phyloP scores from a whole-genome alignment of 1,140 invertebrate species.

The Drosophila persimilis region DNA sequence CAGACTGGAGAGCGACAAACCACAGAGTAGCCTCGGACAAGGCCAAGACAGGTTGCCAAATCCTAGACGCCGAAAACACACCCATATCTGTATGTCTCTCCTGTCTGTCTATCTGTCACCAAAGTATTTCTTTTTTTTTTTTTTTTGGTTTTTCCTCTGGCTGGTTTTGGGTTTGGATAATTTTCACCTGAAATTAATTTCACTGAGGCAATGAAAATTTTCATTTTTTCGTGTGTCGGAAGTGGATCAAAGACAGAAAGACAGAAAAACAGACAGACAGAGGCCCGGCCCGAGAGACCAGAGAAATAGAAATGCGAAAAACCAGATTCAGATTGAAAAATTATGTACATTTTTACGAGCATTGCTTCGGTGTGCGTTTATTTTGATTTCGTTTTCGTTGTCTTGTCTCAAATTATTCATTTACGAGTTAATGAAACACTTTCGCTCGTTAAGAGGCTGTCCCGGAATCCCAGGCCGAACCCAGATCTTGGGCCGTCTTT shows the following conservation, averaged over 20 bases:
- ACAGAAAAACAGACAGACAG: constrained; percentile 33
- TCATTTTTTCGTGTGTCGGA: constrained; percentile 51
- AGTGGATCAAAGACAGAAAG: constrained; percentile 65
- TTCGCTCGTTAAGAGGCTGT: constrained; percentile 66
- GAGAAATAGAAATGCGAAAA: constrained; percentile 44
- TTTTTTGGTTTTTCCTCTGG: constrained; percentile 19
- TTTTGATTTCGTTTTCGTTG: constrained; percentile 63
- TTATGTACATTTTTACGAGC: constrained; percentile 68
- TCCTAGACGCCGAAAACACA: constrained; percentile 36
- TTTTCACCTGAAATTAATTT: constrained; percentile 71
- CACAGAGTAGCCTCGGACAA: constrained; percentile 32
- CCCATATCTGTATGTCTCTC: constrained; percentile 37
- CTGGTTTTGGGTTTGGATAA: constrained; percentile 40
- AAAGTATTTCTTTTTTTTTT: constrained; percentile 16
- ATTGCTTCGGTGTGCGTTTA: constrained; percentile 41
- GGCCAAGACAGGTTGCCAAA: constrained; percentile 45
- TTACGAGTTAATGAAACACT: constrained; percentile 69
- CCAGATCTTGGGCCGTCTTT: constrained; percentile 9
- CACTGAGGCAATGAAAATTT: constrained; percentile 59
- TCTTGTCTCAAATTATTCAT: constrained; percentile 49
- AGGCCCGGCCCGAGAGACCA: constrained; percentile 26
- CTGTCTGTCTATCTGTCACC: constrained; percentile 31
- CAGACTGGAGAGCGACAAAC: too few species aligned
- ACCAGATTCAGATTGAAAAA: constrained; percentile 59
- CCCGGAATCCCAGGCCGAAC: constrained; percentile 5